A percentile compares a stretch with the other conserved stretches of the same genome.
These are phyloP conservation scores for Nezara viridula DNA, from an alignment of 2,888 invertebrate genomes.

Conservation along the genomic window DNA sequence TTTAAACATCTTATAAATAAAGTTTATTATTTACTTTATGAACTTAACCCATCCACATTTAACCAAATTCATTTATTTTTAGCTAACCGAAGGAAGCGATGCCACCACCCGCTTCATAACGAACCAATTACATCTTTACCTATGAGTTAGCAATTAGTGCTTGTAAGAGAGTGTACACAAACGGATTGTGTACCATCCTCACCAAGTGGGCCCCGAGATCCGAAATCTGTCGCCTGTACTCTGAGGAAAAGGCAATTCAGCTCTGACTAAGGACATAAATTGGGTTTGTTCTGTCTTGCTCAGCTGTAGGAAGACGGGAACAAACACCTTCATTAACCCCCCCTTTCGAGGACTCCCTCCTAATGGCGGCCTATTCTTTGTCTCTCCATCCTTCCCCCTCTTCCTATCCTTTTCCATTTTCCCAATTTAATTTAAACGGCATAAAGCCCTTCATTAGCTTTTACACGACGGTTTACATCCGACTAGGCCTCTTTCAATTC, in stretches of 20 bases:
- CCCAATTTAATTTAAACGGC: conserved; percentile 51
- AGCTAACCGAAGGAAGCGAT: neutral
- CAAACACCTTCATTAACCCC: conserved; percentile 57
- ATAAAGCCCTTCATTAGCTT: conserved; percentile 55
- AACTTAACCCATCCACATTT: too few relatives aligned
- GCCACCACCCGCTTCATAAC: neutral
- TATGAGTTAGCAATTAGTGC: conserved; percentile 16
- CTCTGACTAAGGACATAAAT: conserved; percentile 50
- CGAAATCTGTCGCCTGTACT: conserved; percentile 27
- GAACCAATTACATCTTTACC: conserved; percentile 25
- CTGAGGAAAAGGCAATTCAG: conserved; percentile 51
- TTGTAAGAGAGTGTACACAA: conserved; percentile 14
- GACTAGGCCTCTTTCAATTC: conserved; percentile 36
- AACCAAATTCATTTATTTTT: too few relatives aligned
- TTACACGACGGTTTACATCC: conserved; percentile 50
- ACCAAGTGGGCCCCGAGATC: conserved; percentile 23
- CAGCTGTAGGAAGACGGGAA: conserved; percentile 48
- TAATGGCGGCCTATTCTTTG: conserved; percentile 56
- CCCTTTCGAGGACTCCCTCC: conserved; percentile 37
- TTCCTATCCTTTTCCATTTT: conserved; percentile 36
- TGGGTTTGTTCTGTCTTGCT: conserved; percentile 56
- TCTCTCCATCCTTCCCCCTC: conserved; percentile 53
- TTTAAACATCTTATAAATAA: too few relatives aligned
- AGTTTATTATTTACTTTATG: too few relatives aligned
- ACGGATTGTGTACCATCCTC: conserved; percentile 30